Evolutionary conservation across 2,888 invertebrate species (phyloP), one percentile per base, ranked within the genome.

Genomic region (Meandrusa payeni): DNA sequence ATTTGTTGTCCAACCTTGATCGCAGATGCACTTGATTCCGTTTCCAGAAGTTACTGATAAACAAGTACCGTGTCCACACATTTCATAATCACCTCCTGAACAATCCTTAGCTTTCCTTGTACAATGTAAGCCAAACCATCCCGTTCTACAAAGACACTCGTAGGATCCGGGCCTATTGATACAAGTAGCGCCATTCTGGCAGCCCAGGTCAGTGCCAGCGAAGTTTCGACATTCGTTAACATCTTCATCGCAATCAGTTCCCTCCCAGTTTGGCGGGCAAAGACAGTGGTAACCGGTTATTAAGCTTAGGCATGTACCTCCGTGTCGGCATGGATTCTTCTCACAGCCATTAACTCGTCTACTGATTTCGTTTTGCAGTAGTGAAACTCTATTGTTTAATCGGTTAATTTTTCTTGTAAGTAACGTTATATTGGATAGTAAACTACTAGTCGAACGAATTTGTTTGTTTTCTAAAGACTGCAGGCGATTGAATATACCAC

Each of bases 11-110:
- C 97, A 99, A 3, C 98, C 98, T 89, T 94, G 93, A 53, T 95
- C 91, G 61, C 96, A 96, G 42, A 96, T 88, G 61, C 96, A 96
- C 37, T 90, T 92, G 53, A 93, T 94, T 1, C 95, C 94, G 5
- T 88, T 73, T 0, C 89, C 81, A 19, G 90, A 85, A 22, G 81
- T 86, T 49, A 91, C 90, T 13, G 91, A 89, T 3, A 97, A 74
- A 67, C 98, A 98, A 4, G 92, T 91, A 0, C 98, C 98, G 61
- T 97, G 93, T 0, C 95, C 97, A 71, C 98, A 98, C 41, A 97
- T 89, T 69, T 95, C 95, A 51, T 87, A 83, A 9, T 93, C 91
- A 1, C 93, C 92, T 12, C 69, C 89, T 4, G 89, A 88, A 63
- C 98, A 98, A 69, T 94, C 94, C 41, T 92, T 91, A 15, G 90